A percentile compares a stretch with the other conserved stretches of the same genome.
These are phyloP conservation scores for Neelides folsomi DNA, from an alignment of 2,888 invertebrate species.

Conservation along the genomic window DNA sequence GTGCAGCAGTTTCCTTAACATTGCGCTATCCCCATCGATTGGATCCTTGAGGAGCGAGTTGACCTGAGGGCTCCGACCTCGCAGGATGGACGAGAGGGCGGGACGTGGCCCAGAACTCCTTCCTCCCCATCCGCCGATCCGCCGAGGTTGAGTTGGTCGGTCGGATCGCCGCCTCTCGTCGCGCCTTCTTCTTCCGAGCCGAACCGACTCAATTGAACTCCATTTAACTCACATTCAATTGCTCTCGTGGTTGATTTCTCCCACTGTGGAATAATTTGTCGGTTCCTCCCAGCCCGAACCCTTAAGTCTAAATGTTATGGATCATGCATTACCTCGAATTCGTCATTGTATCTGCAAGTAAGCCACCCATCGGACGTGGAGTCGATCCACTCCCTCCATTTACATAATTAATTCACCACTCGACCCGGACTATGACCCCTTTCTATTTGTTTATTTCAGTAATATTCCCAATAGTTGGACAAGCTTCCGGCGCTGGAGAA, in stretches of 20 bases:
- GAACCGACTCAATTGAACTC: no score
- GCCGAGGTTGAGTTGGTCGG: no score
- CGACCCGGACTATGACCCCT: not conserved
- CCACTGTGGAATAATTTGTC: no score
- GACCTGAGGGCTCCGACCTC: no score
- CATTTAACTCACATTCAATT: no score
- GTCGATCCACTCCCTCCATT: not conserved
- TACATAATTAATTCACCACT: not conserved
- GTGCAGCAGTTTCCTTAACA: slow-evolving; percentile 16
- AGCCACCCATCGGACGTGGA: slow-evolving; percentile 5
- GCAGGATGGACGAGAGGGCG: no score
- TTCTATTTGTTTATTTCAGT: slow-evolving; percentile 18
- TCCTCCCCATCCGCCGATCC: no score
- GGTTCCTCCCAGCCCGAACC: no score
- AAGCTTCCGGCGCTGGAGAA: slow-evolving; percentile 31
- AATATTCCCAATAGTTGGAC: slow-evolving; percentile 30
- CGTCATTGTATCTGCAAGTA: slow-evolving; percentile 30
- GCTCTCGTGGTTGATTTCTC: no score
- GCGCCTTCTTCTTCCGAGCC: no score
- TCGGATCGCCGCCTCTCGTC: no score
- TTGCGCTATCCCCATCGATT: slow-evolving; percentile 32
- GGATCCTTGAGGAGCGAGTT: not conserved
- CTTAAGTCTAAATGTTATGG: slow-evolving; percentile 14
- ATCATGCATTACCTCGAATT: slow-evolving; percentile 31
- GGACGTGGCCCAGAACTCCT: no score